Evolutionary conservation across 2,797 vertebrate genomes (phyloP), one percentile per base, ranked within the genome.

Genomic region (Rhinichthys osculus): DNA sequence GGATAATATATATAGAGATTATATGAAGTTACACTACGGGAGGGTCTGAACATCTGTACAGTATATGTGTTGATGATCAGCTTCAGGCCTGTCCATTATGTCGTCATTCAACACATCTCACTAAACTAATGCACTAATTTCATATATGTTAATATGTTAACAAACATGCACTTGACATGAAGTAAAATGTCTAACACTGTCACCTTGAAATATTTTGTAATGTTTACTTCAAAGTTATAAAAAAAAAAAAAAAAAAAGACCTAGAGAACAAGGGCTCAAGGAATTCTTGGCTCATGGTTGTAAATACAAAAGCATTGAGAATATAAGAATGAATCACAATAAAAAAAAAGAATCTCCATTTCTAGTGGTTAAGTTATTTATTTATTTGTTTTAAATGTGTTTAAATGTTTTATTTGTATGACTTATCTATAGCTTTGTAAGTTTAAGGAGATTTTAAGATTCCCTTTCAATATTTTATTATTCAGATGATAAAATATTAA

Each of bases 111-210:
- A 73, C 13, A 64, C 54, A 50, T 74, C 57, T 38, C 40, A 66
- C 47, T 40, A 16, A 74, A 84, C 64, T 52, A 69, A 73, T 54
- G 78, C 62, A 78, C 80, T 84, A 69, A 66, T 83, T 64, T 64
- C 77, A 77, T 66, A 30, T 82, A 23, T 27, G 27, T 59, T 78
- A 54, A 35, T 38, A 23, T 21, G 57, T 87, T 87, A 78, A 52
- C 81, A 44, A 86, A 89, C 86, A 88, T 89, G 92, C 92, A 94
- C 92, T 94, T 91, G 78, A 9, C 72, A 79, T 91, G 90, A 90
- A 72, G 85, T 87, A 70, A 16, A 78, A 69, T 76, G 30, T 78
- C n/a, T 17, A 5, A 78, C 19, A 17, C 57, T 91, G 93, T 92
- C 88, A 89, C 87, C 90, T 92, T 93, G 74, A 16, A 66, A 52